phyloP scores from a whole-genome alignment of 2,113 vertebrate species.

The Hydropotes inermis region DNA sequence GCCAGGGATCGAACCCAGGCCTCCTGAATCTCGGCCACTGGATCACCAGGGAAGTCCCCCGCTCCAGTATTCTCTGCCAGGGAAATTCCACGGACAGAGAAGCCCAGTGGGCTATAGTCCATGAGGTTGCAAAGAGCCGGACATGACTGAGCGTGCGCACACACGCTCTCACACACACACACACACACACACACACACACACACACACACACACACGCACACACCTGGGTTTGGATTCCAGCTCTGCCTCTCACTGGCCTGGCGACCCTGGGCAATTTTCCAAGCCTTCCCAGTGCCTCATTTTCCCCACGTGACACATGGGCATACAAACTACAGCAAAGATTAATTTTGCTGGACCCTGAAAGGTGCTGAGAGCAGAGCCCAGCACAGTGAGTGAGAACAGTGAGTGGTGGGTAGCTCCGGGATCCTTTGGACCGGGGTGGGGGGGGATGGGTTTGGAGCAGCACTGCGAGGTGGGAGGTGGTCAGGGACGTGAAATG shows the following conservation, averaged over 20 bases:
- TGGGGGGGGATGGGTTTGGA: not conserved
- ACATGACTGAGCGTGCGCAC: not conserved
- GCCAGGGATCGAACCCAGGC: not conserved
- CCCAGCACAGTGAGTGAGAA: accelerated
- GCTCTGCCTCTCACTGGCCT: not conserved
- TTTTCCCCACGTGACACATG: too few species aligned
- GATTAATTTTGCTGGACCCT: accelerated
- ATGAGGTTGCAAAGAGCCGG: not conserved
- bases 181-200: not conserved
- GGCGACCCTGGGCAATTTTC: not conserved
- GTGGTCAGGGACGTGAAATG: accelerated
- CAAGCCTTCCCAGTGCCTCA: not conserved
- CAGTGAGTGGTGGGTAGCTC: accelerated
- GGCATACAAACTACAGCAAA: accelerated
- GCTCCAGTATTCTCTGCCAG: not conserved
- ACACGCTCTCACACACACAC: not conserved
- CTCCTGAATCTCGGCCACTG: not conserved
- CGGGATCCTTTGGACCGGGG: accelerated
- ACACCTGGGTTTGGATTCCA: not conserved
- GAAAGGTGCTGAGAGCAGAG: not conserved
- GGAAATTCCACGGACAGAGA: not conserved
- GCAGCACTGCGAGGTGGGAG: not conserved
- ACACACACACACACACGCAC: not conserved
- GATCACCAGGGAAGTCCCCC: not conserved
- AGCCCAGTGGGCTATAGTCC: not conserved